Evolutionary conservation across 2,113 vertebrate species (phyloP).

Genomic region (Peucedramus taeniatus): DNA sequence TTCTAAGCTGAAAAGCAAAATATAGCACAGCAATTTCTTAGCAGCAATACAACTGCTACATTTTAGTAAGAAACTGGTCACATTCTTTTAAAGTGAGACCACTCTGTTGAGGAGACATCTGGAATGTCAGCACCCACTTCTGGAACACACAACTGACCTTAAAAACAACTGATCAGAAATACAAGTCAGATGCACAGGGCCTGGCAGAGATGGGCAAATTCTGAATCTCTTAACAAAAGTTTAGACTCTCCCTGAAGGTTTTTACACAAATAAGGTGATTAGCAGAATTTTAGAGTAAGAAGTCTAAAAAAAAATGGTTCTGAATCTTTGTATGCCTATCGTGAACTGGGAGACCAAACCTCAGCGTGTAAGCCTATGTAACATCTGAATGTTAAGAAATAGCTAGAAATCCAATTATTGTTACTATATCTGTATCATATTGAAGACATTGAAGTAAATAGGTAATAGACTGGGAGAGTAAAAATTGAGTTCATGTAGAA

Average conservation of each 20-base stretch:
- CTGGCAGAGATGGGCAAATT: not conserved
- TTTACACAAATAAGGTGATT: not conserved
- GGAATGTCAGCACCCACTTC: not conserved
- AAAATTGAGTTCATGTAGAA: not conserved
- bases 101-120: not conserved
- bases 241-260: not conserved
- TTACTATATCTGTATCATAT: not conserved
- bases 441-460: not conserved
- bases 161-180: not conserved
- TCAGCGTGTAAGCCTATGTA: not conserved
- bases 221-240: not conserved
- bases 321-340: not conserved
- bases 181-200: not conserved
- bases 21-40: not conserved
- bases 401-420: not conserved
- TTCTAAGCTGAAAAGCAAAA: not conserved
- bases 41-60: not conserved
- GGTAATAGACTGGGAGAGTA: not conserved
- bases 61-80: not conserved
- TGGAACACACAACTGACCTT: not conserved
- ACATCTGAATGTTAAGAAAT: not conserved
- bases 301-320: not conserved
- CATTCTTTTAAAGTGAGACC: not conserved
- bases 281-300: not conserved
- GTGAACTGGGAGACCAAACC: not conserved